Evolutionary conservation across 2,797 vertebrate species (phyloP).

Genomic region (Rhynchotus rufescens): DNA sequence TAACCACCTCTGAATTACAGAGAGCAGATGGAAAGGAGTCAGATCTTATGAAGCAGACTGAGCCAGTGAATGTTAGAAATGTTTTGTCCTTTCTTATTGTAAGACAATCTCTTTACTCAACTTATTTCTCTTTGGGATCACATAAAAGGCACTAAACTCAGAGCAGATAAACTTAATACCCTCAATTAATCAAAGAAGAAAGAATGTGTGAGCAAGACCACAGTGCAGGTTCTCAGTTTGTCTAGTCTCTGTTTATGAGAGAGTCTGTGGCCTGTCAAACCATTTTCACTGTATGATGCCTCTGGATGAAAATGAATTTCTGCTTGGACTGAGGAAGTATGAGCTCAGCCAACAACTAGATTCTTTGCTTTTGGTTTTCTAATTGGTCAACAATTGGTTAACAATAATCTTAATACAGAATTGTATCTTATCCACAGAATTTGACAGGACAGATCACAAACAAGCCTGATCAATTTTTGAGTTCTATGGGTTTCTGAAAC

Average conservation of each 20-base stretch:
- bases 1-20: fast-evolving
- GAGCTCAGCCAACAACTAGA: background rate
- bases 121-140: background rate
- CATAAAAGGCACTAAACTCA: background rate
- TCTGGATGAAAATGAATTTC: background rate
- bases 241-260: fast-evolving
- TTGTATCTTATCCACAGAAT: background rate
- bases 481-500: background rate
- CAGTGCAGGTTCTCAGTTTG: background rate
- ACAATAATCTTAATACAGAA: background rate
- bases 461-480: background rate
- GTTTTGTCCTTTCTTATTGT: background rate
- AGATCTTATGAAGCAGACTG: background rate
- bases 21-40: background rate
- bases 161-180: background rate
- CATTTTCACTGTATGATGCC: background rate
- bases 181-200: background rate
- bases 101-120: background rate
- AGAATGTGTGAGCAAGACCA: background rate
- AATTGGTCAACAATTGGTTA: too few species aligned
- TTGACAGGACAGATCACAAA: background rate
- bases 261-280: background rate
- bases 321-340: background rate
- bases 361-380: background rate
- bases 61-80: background rate